phyloP scores from a whole-genome alignment of 2,797 vertebrate genomes.

The Danionella dracula region DNA sequence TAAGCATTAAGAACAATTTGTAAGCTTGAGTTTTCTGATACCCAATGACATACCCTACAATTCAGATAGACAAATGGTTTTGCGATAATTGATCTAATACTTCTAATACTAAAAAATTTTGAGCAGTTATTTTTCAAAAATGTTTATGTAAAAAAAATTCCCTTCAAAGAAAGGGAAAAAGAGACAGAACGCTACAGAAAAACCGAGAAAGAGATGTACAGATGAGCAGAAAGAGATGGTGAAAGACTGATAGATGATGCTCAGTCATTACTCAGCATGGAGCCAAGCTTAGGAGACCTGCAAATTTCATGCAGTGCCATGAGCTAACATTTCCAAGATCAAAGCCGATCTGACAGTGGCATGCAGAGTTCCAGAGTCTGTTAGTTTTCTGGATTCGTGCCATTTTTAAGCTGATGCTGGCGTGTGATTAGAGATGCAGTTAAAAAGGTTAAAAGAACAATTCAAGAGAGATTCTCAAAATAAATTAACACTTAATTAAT shows the following conservation, averaged over 20 bases:
- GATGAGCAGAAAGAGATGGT: too few relatives aligned
- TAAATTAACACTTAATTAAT: slow-evolving; percentile 14
- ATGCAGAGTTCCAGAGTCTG: slow-evolving; percentile 13
- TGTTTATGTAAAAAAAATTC: too few relatives aligned
- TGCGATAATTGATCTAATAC: slow-evolving; percentile 10
- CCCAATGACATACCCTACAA: slow-evolving; percentile 32
- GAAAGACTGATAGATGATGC: too few relatives aligned
- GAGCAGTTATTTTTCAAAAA: too few relatives aligned
- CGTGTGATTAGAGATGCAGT: slow-evolving; percentile 30
- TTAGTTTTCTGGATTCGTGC: slow-evolving; percentile 5
- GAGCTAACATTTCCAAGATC: not conserved
- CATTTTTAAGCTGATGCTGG: slow-evolving; percentile 11
- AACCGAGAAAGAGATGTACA: too few relatives aligned
- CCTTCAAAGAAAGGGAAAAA: too few relatives aligned
- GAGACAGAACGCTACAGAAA: too few relatives aligned
- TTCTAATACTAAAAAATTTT: slow-evolving; percentile 19
- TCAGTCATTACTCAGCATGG: not conserved
- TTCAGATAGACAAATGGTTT: slow-evolving; percentile 35
- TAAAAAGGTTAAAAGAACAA: slow-evolving; percentile 31
- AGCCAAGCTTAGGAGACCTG: slow-evolving; percentile 1
- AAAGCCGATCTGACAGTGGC: slow-evolving; percentile 34
- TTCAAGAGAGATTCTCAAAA: slow-evolving; percentile 25
- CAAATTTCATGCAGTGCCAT: slow-evolving; percentile 6
- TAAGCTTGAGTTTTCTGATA: slow-evolving; percentile 1
- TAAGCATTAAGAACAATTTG: slow-evolving; percentile 20